phyloP scores from a whole-genome alignment of 2,113 vertebrate genomes.

The Pycnonotus jocosus region DNA sequence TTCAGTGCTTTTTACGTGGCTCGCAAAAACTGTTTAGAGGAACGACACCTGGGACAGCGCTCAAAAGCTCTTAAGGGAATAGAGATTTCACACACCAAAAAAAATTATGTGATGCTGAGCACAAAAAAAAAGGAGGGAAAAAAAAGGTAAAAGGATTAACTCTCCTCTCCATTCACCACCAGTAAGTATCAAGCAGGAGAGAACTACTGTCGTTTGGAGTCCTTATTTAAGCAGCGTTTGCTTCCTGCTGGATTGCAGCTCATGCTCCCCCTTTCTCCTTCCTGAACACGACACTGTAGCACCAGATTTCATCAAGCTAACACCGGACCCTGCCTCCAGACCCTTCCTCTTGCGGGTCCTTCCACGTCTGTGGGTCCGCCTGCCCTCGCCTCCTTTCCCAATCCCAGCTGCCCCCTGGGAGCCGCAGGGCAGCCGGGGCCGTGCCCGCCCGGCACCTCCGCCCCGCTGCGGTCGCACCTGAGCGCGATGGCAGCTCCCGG shows the following conservation, averaged over 20 bases:
- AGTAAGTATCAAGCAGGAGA: neutral
- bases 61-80: neutral
- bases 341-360: too few species aligned
- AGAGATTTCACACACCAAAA: neutral
- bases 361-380: accelerated
- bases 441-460: neutral
- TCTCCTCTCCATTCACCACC: neutral
- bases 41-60: neutral
- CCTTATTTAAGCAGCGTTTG: neutral
- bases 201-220: neutral
- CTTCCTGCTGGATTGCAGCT: neutral
- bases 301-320: neutral
- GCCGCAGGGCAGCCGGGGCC: neutral
- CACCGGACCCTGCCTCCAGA: accelerated
- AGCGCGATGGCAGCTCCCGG: neutral
- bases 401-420: accelerated
- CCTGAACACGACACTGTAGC: neutral
- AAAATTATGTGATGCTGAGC: accelerated
- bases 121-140: neutral
- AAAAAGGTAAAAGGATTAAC: neutral
- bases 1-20: neutral
- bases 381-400: accelerated
- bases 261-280: neutral
- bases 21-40: neutral
- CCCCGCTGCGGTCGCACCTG: neutral